These are phyloP conservation scores for Arbacia lixula DNA, from an alignment of 53 echinoderm and acorn worm species.

Conservation along the genomic window DNA sequence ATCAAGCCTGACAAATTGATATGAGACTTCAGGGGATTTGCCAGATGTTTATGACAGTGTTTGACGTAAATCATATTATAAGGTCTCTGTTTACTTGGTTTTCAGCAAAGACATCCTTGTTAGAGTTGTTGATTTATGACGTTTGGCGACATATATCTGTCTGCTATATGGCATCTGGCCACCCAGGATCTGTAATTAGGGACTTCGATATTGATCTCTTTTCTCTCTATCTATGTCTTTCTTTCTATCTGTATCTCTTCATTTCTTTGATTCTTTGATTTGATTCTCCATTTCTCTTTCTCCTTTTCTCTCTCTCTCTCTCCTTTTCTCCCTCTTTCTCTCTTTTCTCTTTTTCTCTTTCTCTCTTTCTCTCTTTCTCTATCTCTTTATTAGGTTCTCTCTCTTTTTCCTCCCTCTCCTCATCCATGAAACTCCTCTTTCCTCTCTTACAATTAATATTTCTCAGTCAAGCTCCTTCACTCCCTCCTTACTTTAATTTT, in stretches of 20 bases:
- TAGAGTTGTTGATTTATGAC: slow-evolving; percentile 11
- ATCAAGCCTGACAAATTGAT: too few species aligned
- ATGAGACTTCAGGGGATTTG: too few species aligned
- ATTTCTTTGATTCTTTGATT: neutral
- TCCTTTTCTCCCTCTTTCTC: neutral
- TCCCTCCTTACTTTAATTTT: neutral
- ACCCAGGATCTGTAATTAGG: slow-evolving; percentile 28
- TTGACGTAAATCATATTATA: too few species aligned
- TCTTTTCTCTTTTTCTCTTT: neutral
- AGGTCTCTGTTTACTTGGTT: too few species aligned
- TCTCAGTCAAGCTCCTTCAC: neutral
- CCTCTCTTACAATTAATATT: neutral
- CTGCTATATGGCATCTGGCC: neutral
- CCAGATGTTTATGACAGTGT: too few species aligned
- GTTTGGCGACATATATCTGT: slow-evolving; percentile 25
- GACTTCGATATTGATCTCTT: neutral
- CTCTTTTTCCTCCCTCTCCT: neutral
- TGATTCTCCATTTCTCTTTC: neutral
- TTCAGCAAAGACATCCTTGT: too few species aligned
- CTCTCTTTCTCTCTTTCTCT: neutral
- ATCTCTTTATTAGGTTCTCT: neutral
- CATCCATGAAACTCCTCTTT: neutral
- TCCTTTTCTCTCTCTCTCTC: neutral
- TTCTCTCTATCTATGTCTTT: neutral
- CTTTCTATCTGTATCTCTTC: too few species aligned